phyloP scores from a whole-genome alignment of 2,113 vertebrate species.

The Scortum barcoo region DNA sequence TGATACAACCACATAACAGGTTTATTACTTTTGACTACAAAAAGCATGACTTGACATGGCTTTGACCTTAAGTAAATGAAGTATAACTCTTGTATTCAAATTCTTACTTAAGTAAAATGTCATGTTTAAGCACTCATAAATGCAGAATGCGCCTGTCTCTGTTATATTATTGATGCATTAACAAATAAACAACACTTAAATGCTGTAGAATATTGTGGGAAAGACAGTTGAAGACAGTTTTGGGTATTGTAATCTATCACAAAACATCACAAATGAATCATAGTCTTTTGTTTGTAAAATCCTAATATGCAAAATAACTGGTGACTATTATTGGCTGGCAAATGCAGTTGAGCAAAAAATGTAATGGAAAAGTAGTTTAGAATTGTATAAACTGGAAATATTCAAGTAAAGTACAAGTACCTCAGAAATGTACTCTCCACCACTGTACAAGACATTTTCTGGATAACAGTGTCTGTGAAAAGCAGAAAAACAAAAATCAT shows the following conservation, averaged over 20 bases:
- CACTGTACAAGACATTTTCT: neutral
- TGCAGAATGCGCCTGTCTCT: neutral
- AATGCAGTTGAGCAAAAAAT: neutral
- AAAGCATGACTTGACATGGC: too few species aligned
- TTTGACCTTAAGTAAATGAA: neutral
- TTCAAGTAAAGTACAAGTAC: neutral
- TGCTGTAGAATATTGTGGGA: neutral
- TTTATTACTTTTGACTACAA: neutral
- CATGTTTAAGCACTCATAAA: neutral
- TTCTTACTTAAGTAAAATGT: too few species aligned
- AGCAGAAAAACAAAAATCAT: slow-evolving; percentile 12
- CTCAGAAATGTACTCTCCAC: neutral
- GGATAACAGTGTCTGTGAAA: neutral
- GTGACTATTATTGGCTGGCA: neutral
- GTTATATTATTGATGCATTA: neutral
- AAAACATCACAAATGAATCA: neutral
- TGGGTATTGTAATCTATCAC: neutral
- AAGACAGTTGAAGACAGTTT: neutral
- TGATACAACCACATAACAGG: neutral
- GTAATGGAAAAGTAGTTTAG: neutral
- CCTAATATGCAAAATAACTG: neutral
- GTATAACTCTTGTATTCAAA: too few species aligned
- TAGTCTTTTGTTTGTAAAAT: neutral
- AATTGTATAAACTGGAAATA: neutral
- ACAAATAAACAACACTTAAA: neutral